Conservation (phyloP, 1,140 invertebrate genomes). For the Triops cancriformis region DNA sequence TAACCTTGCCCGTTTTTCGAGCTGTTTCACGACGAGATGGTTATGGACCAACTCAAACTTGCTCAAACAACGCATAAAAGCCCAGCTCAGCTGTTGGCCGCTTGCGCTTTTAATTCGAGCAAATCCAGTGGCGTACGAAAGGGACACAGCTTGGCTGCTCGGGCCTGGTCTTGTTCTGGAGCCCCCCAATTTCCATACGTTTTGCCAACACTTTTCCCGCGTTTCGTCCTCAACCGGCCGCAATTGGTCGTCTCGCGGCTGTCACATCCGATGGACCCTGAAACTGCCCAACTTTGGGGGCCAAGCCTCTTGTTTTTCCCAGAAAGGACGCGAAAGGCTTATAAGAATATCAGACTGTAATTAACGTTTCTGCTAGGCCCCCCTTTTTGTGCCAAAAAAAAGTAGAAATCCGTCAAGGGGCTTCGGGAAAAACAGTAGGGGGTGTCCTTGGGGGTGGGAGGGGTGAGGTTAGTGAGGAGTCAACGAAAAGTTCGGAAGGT, state of each 20-base stretch:
- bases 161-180: too few species aligned
- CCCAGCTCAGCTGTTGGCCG: too few species aligned
- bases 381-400: neutral
- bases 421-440: neutral
- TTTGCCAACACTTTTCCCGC: neutral
- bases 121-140: too few species aligned
- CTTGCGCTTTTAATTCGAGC: too few species aligned
- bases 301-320: neutral
- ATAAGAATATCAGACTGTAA: neutral
- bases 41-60: conserved; percentile 8
- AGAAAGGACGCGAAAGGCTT: neutral
- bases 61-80: neutral
- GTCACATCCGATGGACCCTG: neutral
- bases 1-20: neutral
- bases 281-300: neutral
- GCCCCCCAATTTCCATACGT: too few species aligned
- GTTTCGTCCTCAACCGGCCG: neutral
- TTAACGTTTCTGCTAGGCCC: neutral
- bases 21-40: neutral
- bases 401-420: neutral
- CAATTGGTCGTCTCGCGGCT: neutral
- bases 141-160: neutral
- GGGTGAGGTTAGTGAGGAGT: neutral
- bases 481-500: neutral
- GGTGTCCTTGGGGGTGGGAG: neutral